phyloP scores from a whole-genome alignment of 2,888 invertebrate genomes.

The Pycnomerus fuliginosus region DNA sequence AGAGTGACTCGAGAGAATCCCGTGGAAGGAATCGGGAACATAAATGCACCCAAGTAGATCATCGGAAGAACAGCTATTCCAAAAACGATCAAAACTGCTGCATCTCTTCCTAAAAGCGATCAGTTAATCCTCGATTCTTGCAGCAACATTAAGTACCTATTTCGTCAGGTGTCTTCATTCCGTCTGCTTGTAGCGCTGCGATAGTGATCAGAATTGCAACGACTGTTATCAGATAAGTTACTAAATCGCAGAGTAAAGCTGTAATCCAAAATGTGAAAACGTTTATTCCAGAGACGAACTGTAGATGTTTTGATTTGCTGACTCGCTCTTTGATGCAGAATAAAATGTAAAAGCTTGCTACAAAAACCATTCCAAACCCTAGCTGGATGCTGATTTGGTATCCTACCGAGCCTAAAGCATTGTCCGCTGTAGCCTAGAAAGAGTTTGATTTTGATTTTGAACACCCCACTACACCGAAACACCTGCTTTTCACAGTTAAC shows the following conservation, averaged over 20 bases:
- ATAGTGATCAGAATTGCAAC: slow-evolving; percentile 59
- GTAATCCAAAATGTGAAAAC: slow-evolving; percentile 65
- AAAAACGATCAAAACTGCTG: too few species aligned
- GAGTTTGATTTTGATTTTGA: too few species aligned
- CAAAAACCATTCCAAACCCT: slow-evolving; percentile 57
- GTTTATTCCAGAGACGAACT: slow-evolving; percentile 65
- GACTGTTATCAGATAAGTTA: slow-evolving; percentile 58
- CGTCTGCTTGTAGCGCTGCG: slow-evolving; percentile 60
- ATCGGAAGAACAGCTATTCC: slow-evolving; percentile 70
- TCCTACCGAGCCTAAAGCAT: too few species aligned
- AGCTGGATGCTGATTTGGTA: too few species aligned
- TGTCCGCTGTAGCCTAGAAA: too few species aligned
- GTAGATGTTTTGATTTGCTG: slow-evolving; percentile 62
- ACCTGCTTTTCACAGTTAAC: too few species aligned
- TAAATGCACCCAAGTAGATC: slow-evolving; percentile 64
- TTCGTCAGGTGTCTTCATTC: slow-evolving; percentile 48
- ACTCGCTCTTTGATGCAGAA: slow-evolving; percentile 62
- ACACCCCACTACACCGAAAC: slow-evolving; percentile 37
- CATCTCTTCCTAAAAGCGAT: too few species aligned
- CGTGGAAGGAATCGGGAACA: slow-evolving; percentile 66
- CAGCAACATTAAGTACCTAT: too few species aligned
- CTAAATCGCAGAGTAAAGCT: slow-evolving; percentile 63
- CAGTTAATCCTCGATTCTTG: too few species aligned
- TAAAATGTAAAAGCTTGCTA: slow-evolving; percentile 57
- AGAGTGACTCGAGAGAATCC: slow-evolving; percentile 55